Percentiles rank a stretch among this genome's conserved stretches.
These are phyloP conservation scores for Ctenomys sociabilis DNA, from an alignment of 2,113 vertebrate genomes.

Conservation along the genomic window DNA sequence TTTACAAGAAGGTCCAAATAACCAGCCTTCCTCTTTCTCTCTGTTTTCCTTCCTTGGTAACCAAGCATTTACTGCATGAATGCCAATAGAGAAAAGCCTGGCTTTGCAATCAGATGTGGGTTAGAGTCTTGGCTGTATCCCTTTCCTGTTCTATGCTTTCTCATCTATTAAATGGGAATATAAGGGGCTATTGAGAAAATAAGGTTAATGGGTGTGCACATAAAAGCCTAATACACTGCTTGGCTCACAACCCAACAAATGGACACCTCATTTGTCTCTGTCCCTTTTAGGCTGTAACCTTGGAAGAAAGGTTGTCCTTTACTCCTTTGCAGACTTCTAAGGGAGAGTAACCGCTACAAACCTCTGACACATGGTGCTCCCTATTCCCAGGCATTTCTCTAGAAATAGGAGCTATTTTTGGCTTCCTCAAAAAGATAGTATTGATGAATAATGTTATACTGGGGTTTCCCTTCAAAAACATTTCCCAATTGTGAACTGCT, in stretches of 20 bases:
- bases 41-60: not conserved
- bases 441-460: not conserved
- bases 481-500: not conserved
- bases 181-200: not conserved
- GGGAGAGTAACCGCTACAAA: not conserved
- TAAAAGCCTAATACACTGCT: not conserved
- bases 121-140: not conserved
- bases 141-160: not conserved
- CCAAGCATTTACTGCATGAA: not conserved
- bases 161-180: constrained; percentile 16
- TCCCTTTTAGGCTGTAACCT: not conserved
- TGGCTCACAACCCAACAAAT: not conserved
- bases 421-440: not conserved
- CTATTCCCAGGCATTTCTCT: not conserved
- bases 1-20: not conserved
- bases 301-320: not conserved
- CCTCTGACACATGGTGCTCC: not conserved
- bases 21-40: not conserved
- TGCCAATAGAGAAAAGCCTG: not conserved
- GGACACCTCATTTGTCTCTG: not conserved
- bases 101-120: not conserved
- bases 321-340: not conserved
- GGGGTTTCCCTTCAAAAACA: not conserved
- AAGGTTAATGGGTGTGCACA: not conserved
- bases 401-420: not conserved